Percentiles rank a stretch among this genome's conserved stretches.
Evolutionary conservation across 2,113 vertebrate genomes (phyloP).

Genomic region (Cyrtonyx montezumae): DNA sequence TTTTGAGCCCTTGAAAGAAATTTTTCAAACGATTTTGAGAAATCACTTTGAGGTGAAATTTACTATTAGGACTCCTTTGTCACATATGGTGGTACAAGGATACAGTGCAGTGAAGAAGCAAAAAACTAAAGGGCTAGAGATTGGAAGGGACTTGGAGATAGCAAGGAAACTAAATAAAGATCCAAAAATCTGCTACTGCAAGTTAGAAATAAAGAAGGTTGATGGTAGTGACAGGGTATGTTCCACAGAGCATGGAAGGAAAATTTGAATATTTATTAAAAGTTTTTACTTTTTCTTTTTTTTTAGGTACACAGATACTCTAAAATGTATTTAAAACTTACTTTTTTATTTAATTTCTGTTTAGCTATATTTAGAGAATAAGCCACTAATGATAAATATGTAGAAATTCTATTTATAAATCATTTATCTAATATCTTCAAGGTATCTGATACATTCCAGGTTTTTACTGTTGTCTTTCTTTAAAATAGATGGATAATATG

Average conservation of each 20-base stretch:
- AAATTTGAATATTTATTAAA: background rate
- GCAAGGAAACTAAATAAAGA: background rate
- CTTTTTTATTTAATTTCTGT: background rate
- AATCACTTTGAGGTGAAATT: background rate
- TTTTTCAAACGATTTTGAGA: background rate
- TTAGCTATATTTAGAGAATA: background rate
- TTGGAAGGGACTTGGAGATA: background rate
- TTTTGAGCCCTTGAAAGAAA: background rate
- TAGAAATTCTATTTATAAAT: background rate
- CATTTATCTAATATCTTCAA: background rate
- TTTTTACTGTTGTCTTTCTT: background rate
- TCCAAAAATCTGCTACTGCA: background rate
- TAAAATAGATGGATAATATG: background rate
- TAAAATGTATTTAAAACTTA: background rate
- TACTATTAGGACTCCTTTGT: background rate
- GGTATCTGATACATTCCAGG: background rate
- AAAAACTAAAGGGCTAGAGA: background rate
- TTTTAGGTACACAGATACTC: background rate
- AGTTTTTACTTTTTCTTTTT: background rate
- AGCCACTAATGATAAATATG: background rate
- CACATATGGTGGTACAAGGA: rapidly evolving
- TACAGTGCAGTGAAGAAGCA: background rate
- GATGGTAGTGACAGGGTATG: background rate
- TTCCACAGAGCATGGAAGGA: background rate
- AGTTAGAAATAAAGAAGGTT: background rate